Evolutionary conservation across 23 tunicate genomes (phyloP).

Genomic region (Clavelina lepadiformis): DNA sequence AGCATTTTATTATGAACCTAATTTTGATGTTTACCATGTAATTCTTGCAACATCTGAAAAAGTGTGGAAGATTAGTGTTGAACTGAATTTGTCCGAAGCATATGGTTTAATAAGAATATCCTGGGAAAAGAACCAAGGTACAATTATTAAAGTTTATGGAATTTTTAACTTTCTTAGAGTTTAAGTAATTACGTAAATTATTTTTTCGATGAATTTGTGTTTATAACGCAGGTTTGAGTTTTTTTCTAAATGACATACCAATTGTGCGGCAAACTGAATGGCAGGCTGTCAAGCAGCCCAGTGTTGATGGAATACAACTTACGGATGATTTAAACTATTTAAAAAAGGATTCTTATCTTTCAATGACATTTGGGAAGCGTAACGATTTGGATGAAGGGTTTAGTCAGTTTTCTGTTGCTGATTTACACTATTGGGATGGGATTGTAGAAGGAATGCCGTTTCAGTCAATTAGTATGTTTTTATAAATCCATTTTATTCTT

Average conservation of each 20-base stretch:
- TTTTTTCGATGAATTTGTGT: not conserved
- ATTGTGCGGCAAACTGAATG: not conserved
- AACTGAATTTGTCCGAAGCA: not conserved
- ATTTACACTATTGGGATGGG: conserved; percentile 59
- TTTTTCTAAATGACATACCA: conserved; percentile 46
- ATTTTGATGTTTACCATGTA: not conserved
- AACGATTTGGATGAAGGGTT: conserved; percentile 28
- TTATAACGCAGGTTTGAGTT: conserved; percentile 9
- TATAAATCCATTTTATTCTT: too few species aligned
- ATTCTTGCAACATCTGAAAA: not conserved
- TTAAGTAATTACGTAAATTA: not conserved
- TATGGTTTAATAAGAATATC: conserved; percentile 18
- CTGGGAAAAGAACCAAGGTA: too few species aligned
- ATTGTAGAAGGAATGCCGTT: conserved; percentile 50
- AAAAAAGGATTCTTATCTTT: conserved; percentile 25
- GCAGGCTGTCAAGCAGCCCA: not conserved
- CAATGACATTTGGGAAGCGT: conserved; percentile 36
- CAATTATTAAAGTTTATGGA: too few species aligned
- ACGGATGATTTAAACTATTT: not conserved
- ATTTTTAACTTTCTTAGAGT: too few species aligned
- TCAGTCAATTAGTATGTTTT: conserved; percentile 40
- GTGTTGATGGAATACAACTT: not conserved
- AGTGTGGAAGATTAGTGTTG: not conserved
- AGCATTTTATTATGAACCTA: conserved; percentile 1
- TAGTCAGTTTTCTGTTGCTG: conserved; percentile 25